phyloP scores from a whole-genome alignment of 2,797 vertebrate genomes.

The Chaunax sp. region DNA sequence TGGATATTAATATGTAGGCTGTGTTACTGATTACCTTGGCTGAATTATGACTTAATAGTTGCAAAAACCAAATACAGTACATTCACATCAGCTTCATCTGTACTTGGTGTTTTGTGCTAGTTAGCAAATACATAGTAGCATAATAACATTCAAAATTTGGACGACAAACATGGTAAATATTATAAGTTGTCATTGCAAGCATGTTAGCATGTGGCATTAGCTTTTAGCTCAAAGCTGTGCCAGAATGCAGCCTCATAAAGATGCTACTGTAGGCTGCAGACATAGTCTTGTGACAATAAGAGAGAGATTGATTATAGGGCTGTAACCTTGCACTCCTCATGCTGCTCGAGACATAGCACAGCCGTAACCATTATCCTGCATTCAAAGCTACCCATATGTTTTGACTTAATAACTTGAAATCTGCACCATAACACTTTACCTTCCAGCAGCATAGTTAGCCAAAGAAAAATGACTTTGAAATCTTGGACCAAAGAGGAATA shows the following conservation, averaged over 20 bases:
- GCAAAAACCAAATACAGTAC: not conserved
- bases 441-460: conserved; percentile 46
- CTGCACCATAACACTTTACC: conserved; percentile 37
- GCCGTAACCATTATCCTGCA: conserved; percentile 18
- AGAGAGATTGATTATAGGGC: not conserved
- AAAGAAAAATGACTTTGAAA: conserved; percentile 57
- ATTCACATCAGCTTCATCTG: not conserved
- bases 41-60: not conserved
- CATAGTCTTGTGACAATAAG: not conserved
- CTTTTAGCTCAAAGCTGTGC: not conserved
- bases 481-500: conserved; percentile 42
- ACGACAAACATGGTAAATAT: not conserved
- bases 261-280: not conserved
- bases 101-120: too few relatives aligned
- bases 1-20: not conserved
- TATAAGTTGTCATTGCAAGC: not conserved
- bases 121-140: not conserved
- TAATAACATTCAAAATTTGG: not conserved
- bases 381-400: conserved; percentile 22
- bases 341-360: not conserved
- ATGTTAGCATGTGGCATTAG: not conserved
- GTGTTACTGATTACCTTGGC: not conserved
- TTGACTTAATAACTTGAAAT: conserved; percentile 48
- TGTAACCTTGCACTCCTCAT: conserved; percentile 4
- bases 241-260: not conserved